A percentile compares a stretch with the other conserved stretches of the same genome.
Evolutionary conservation across 2,113 vertebrate species (phyloP).

Genomic region (Panurus biarmicus): DNA sequence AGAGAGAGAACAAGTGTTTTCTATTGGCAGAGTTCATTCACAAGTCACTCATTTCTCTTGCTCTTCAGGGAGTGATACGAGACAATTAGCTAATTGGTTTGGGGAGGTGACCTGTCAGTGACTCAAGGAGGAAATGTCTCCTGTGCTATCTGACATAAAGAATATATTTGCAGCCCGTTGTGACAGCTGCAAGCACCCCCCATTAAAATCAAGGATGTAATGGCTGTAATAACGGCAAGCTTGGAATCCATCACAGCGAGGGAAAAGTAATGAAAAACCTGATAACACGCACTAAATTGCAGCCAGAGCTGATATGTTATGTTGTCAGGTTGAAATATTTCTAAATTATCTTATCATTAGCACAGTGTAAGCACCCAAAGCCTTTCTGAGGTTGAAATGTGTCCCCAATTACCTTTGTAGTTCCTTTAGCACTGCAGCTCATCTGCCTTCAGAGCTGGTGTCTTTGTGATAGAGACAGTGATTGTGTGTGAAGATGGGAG

Average conservation of each 20-base stretch:
- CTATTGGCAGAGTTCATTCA: constrained; percentile 57
- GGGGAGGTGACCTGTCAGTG: constrained; percentile 65
- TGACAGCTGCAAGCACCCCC: constrained; percentile 44
- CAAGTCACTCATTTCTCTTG: constrained; percentile 58
- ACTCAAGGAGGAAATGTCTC: constrained; percentile 50
- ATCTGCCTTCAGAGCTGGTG: not conserved
- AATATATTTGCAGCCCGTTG: constrained; percentile 31
- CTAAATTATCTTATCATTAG: constrained; percentile 40
- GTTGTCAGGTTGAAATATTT: constrained; percentile 59
- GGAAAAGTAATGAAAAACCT: constrained; percentile 38
- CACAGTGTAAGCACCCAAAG: not conserved
- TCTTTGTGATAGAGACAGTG: fast-evolving
- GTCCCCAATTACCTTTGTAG: not conserved
- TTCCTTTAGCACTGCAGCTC: not conserved
- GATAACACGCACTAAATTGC: constrained; percentile 36
- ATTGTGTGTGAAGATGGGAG: not conserved
- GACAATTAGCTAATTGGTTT: constrained; percentile 79
- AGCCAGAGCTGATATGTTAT: not conserved
- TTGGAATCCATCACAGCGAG: constrained; percentile 9
- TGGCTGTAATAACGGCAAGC: constrained; percentile 38
- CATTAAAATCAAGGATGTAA: constrained; percentile 52
- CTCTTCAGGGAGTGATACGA: constrained; percentile 63
- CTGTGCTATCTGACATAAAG: constrained; percentile 58
- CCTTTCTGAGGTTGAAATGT: not conserved
- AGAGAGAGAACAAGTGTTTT: constrained; percentile 35